A percentile compares a stretch with the other conserved stretches of the same genome.
These are phyloP conservation scores for Epinotia brunnichana DNA, from an alignment of 2,888 invertebrate species.

Conservation along the genomic window DNA sequence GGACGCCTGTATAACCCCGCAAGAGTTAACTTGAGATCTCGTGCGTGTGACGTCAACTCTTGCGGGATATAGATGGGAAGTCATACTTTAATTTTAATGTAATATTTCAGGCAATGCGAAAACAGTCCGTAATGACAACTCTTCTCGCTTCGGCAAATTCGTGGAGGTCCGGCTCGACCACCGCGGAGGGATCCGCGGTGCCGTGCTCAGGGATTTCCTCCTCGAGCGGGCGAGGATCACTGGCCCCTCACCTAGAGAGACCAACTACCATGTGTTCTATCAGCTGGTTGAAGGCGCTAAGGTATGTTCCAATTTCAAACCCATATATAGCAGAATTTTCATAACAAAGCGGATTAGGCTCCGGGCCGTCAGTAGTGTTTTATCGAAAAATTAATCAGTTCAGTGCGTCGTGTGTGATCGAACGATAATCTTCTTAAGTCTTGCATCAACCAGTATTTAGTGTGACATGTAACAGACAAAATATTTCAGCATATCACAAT, in stretches of 20 bases:
- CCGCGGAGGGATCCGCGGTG: conserved; percentile 94
- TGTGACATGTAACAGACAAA: background rate
- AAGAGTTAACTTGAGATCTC: too few species aligned
- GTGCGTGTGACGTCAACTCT: too few species aligned
- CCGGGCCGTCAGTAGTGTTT: too few species aligned
- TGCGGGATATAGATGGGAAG: too few species aligned
- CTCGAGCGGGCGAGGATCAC: conserved; percentile 95
- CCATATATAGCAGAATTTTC: too few species aligned
- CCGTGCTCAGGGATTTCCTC: conserved; percentile 95
- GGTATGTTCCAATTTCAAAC: conserved; percentile 64
- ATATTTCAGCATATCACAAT: background rate
- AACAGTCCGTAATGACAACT: conserved; percentile 96
- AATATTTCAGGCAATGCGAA: conserved; percentile 91
- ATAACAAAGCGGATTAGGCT: too few species aligned
- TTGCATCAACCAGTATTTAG: too few species aligned
- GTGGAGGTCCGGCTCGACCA: conserved; percentile 96
- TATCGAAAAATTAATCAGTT: too few species aligned
- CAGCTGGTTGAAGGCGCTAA: conserved; percentile 94
- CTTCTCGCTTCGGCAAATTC: conserved; percentile 97
- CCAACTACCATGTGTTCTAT: conserved; percentile 96
- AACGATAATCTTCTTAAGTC: too few species aligned
- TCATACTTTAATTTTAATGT: background rate
- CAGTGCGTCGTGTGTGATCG: too few species aligned
- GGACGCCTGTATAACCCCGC: background rate
- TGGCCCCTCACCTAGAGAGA: conserved; percentile 93